These are phyloP conservation scores for Leguminivora glycinivorella DNA, from an alignment of 1,140 invertebrate species.

Conservation along the genomic window DNA sequence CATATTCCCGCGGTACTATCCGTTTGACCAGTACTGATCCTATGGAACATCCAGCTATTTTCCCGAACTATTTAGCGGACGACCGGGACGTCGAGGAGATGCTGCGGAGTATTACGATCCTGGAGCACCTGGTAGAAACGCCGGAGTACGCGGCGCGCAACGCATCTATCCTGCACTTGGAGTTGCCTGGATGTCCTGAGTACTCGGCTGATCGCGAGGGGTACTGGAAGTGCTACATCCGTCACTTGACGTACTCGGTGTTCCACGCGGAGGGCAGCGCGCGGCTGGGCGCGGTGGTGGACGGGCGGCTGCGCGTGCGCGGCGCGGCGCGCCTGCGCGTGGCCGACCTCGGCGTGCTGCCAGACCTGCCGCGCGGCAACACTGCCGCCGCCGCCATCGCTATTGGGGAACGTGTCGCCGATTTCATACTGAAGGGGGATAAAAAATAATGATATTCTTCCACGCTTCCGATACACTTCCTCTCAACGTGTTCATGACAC, in stretches of 20 bases:
- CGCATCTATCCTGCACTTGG: conserved; percentile 41
- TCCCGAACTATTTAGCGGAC: conserved; percentile 80
- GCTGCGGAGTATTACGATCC: conserved; percentile 78
- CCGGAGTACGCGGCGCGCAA: conserved; percentile 68
- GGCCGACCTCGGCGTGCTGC: conserved; percentile 71
- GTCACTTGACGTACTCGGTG: conserved; percentile 69
- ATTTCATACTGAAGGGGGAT: conserved; percentile 78
- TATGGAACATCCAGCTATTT: conserved; percentile 39
- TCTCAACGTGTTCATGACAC: no score
- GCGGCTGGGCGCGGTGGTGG: conserved; percentile 49
- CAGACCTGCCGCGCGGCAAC: conserved; percentile 60
- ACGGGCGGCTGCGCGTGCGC: conserved; percentile 56
- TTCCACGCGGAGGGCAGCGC: conserved; percentile 73
- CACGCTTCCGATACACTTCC: no score
- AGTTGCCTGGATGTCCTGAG: conserved; percentile 39
- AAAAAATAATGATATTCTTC: no score
- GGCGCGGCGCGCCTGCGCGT: conserved; percentile 68
- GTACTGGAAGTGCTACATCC: conserved; percentile 73
- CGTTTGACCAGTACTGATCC: conserved; percentile 83
- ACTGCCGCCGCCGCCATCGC: conserved; percentile 60
- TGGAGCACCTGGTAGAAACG: conserved; percentile 79
- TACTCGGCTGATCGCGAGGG: conserved; percentile 31
- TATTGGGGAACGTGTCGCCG: conserved; percentile 80
- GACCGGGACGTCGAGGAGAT: conserved; percentile 81
- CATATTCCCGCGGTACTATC: conserved; percentile 85